phyloP scores from a whole-genome alignment of 1,140 invertebrate genomes.

The Drosophila carrolli region DNA sequence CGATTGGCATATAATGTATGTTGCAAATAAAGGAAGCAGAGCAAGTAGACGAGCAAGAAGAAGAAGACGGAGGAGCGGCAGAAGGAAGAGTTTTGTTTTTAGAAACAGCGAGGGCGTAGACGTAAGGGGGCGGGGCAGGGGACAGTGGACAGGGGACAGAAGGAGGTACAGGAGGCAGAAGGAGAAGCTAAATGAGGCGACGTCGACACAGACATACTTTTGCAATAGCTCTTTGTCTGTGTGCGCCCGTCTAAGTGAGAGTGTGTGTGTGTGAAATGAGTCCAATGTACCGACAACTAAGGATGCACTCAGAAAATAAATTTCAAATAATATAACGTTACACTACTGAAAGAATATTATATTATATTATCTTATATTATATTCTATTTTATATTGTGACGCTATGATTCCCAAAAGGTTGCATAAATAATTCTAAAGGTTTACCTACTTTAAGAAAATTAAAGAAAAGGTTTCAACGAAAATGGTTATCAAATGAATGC shows the following conservation, averaged over 20 bases:
- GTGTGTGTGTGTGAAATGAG: conserved; percentile 65
- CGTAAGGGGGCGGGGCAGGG: conserved; percentile 19
- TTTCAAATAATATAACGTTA: too few species aligned
- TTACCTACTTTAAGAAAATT: too few species aligned
- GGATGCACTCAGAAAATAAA: conserved; percentile 16
- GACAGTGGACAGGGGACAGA: neutral
- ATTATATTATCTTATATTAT: too few species aligned
- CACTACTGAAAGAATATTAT: too few species aligned
- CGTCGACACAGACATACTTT: conserved; percentile 60
- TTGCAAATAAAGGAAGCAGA: conserved; percentile 81
- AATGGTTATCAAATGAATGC: too few species aligned
- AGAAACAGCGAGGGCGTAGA: conserved; percentile 51
- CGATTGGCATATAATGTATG: conserved; percentile 49
- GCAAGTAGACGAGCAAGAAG: conserved; percentile 48
- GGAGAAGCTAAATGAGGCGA: conserved; percentile 78
- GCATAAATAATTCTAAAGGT: too few species aligned
- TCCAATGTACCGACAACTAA: conserved; percentile 75
- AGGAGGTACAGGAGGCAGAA: conserved; percentile 21
- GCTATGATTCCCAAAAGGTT: too few species aligned
- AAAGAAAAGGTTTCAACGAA: too few species aligned
- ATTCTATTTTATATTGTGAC: too few species aligned
- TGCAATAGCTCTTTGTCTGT: conserved; percentile 48
- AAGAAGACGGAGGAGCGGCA: conserved; percentile 42
- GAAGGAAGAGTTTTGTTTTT: conserved; percentile 78
- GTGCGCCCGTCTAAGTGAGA: conserved; percentile 22